phyloP scores from a whole-genome alignment of 2,797 vertebrate genomes.

The Poeciliopsis gracilis region DNA sequence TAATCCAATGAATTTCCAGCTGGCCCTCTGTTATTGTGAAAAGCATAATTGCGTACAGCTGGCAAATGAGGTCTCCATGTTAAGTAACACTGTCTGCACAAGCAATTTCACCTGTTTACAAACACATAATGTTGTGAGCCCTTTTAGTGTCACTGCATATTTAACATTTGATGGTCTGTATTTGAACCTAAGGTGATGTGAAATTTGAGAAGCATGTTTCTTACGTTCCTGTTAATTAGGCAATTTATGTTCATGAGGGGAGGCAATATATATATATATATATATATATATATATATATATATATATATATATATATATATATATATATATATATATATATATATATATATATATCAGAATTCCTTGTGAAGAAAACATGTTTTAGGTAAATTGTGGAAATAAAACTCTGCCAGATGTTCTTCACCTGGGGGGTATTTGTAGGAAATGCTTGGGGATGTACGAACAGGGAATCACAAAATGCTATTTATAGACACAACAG shows the following conservation, averaged over 20 bases:
- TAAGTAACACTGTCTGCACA: constrained; percentile 8
- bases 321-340: too few relatives aligned
- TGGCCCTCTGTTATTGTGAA: background rate
- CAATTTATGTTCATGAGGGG: constrained; percentile 41
- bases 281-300: too few relatives aligned
- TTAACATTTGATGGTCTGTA: constrained; percentile 36
- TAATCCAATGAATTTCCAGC: background rate
- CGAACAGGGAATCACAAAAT: constrained; percentile 27
- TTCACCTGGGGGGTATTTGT: constrained; percentile 44
- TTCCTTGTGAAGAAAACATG: constrained; percentile 26
- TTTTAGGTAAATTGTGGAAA: constrained; percentile 37
- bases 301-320: too few relatives aligned
- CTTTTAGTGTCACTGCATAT: constrained; percentile 7
- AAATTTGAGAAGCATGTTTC: constrained; percentile 41
- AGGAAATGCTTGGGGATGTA: constrained; percentile 34
- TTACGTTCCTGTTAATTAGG: constrained; percentile 66
- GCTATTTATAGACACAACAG: constrained; percentile 34
- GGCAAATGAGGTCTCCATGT: constrained; percentile 13
- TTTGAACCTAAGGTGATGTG: constrained; percentile 43
- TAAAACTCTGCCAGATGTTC: constrained; percentile 36
- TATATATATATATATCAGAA: background rate
- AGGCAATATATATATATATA: constrained; percentile 8
- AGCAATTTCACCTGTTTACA: constrained; percentile 8
- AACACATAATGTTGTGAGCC: constrained; percentile 10
- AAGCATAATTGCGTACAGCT: constrained; percentile 35